Conservation (phyloP, 2,797 vertebrate species). For the Chrysocyon brachyurus region DNA sequence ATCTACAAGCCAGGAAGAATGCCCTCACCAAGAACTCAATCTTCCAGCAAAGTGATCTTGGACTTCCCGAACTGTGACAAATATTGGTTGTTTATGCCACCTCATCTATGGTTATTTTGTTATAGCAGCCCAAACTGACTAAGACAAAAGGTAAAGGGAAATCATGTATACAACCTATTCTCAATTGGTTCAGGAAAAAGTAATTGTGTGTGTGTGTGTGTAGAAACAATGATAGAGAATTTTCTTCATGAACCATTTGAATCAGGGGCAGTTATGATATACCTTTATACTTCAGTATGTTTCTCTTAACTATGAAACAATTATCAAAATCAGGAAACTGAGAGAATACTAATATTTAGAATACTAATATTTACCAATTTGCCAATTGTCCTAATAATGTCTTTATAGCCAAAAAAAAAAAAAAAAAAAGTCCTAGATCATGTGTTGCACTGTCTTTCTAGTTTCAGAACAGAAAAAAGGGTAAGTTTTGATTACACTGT, state of each 20-base stretch:
- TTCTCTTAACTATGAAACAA: conserved; percentile 47
- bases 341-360: neutral
- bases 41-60: neutral
- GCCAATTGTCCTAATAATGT: neutral
- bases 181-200: neutral
- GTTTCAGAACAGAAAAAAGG: neutral
- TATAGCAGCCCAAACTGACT: neutral
- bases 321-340: conserved; percentile 20
- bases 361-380: neutral
- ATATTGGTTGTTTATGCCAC: neutral
- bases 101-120: neutral
- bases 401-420: conserved; percentile 12
- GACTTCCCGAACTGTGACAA: neutral
- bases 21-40: neutral
- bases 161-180: neutral
- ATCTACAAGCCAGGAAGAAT: neutral
- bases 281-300: neutral
- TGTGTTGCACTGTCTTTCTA: neutral
- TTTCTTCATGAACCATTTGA: neutral
- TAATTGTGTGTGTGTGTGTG: neutral
- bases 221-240: neutral
- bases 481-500: neutral
- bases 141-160: neutral
- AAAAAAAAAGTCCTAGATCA: neutral
- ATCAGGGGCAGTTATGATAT: neutral